Percentiles rank a stretch among this genome's conserved stretches.
phyloP scores from a whole-genome alignment of 2,113 vertebrate genomes.

The Pycnonotus jocosus region DNA sequence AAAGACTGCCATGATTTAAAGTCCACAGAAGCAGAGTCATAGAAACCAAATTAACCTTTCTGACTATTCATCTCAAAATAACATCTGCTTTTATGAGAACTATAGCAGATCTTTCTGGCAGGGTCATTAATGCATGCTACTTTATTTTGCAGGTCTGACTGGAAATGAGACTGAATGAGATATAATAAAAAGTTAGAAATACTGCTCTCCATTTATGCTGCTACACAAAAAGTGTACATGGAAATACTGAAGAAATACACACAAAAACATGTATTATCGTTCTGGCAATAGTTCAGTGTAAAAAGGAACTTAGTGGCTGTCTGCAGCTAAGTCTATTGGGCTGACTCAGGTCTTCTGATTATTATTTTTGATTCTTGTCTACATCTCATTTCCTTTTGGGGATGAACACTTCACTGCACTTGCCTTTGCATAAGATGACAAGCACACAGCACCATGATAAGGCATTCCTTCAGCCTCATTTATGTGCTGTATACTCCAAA shows the following conservation, averaged over 20 bases:
- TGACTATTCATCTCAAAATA: background rate
- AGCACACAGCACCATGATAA: fast-evolving
- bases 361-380: background rate
- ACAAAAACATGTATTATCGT: background rate
- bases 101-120: background rate
- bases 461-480: background rate
- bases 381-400: background rate
- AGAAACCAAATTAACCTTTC: background rate
- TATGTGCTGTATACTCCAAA: background rate
- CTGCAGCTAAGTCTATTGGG: background rate
- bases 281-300: background rate
- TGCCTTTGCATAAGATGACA: background rate
- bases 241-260: background rate
- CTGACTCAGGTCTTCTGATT: background rate
- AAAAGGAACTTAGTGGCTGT: background rate
- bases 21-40: background rate
- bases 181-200: background rate
- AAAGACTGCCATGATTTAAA: background rate
- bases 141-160: background rate
- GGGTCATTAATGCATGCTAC: background rate
- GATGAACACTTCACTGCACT: background rate
- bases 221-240: background rate
- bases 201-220: background rate
- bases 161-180: background rate
- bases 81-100: background rate